These are phyloP conservation scores for Physocephala rufipes DNA, from an alignment of 2,888 invertebrate genomes.

Conservation along the genomic window DNA sequence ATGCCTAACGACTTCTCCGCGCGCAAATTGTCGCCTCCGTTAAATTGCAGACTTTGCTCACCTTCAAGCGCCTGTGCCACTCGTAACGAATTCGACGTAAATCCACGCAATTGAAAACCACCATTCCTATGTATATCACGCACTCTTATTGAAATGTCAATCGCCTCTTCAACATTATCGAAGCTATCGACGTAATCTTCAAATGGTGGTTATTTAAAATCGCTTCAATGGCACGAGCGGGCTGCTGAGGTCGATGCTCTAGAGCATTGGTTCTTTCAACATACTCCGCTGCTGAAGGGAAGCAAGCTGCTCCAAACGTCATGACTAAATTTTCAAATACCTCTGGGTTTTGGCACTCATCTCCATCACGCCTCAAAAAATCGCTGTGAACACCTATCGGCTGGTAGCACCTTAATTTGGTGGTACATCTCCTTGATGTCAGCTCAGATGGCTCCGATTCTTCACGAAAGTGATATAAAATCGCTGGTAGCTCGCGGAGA, in stretches of 20 bases:
- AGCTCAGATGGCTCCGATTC: too few relatives aligned
- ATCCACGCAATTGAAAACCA: too few relatives aligned
- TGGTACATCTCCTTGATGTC: constrained; percentile 29
- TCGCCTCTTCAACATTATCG: neutral
- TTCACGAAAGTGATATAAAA: constrained; percentile 45
- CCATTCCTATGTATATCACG: neutral
- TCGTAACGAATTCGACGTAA: too few relatives aligned
- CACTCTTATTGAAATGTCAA: neutral
- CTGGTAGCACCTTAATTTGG: constrained; percentile 44
- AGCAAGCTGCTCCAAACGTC: too few relatives aligned
- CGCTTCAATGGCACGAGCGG: neutral
- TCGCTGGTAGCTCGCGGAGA: constrained; percentile 50
- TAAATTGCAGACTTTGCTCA: neutral
- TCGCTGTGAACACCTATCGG: constrained; percentile 51
- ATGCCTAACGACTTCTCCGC: constrained; percentile 13
- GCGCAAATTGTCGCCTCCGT: neutral
- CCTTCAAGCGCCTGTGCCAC: too few relatives aligned
- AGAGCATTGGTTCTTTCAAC: neutral
- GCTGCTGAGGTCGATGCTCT: neutral
- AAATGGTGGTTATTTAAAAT: neutral
- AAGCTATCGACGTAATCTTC: neutral
- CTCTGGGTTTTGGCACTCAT: constrained; percentile 27
- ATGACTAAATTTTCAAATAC: constrained; percentile 43
- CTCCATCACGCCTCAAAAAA: constrained; percentile 51
- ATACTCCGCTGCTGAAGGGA: constrained; percentile 36